Conservation (phyloP, 37 sponge, comb jelly and placozoan genomes). For the Halisarca cf. caerulea region DNA sequence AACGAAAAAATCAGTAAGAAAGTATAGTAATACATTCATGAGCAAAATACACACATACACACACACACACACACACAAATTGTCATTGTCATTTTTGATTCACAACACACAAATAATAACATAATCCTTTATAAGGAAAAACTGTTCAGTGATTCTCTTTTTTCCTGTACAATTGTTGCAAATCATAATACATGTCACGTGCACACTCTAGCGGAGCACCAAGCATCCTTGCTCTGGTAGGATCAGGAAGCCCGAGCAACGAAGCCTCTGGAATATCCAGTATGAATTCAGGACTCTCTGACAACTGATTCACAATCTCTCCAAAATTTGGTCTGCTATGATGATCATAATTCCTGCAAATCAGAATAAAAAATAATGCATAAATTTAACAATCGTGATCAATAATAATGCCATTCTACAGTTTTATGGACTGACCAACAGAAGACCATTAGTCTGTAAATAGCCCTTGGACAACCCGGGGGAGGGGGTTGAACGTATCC, state of each 20-base stretch:
- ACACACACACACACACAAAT: too few relatives aligned
- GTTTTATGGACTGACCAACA: constrained; percentile 32
- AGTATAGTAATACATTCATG: too few relatives aligned
- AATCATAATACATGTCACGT: background rate
- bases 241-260: background rate
- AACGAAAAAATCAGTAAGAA: too few relatives aligned
- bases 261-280: background rate
- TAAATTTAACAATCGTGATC: background rate
- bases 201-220: background rate
- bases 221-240: background rate
- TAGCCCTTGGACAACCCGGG: constrained; percentile 9
- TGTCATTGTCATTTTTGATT: too few relatives aligned
- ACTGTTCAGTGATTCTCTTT: too few relatives aligned
- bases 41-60: too few relatives aligned
- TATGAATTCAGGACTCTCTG: background rate
- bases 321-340: background rate
- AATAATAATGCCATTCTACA: background rate
- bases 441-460: constrained; percentile 37
- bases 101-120: too few relatives aligned
- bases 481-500: constrained; percentile 21
- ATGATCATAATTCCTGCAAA: background rate
- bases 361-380: background rate
- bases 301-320: background rate
- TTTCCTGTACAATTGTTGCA: background rate
- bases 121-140: too few relatives aligned